Base-by-base conservation (phyloP, 2,888 invertebrate species). In the Drosophila picticornis region DNA sequence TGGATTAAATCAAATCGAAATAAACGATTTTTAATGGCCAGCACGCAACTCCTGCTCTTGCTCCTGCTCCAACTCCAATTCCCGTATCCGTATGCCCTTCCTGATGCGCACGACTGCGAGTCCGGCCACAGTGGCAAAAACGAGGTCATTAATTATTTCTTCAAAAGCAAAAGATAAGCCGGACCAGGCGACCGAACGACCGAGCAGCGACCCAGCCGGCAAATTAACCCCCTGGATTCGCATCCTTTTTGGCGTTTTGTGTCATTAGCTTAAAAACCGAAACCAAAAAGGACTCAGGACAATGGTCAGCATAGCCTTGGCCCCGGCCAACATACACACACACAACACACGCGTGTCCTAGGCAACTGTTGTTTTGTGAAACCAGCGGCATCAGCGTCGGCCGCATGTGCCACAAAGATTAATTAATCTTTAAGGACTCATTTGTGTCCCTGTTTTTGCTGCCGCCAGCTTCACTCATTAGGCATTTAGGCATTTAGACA, bases 1-100 rank as follows among this genome's bases (percentile, higher is more conserved):
- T 90, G 93, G 93, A 92, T 92, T 93, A 92, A 92, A 93, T 93
- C 93, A 92, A 93, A 92, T 93, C 93, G 93, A 92, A 93, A 92
- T 92, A 93, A 92, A 93, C 92, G 92, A 92, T 93, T 92, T 92
- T 92, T 92, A 92, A 92, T 92, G 93, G 93, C 83, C 75, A 72
- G 75, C 71, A 65, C 59, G 70, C 80, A 52, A 56, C 50, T 51
- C 25, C 52, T 22, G 46, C 10, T 32, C 19, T 57, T 7, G 56
- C 46, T 48, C 5, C 40, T 5, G 36, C 25, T 56, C 11, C 58
- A 22, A 34, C 52, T 59, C 1, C 51, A 3, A 34, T 25, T 43
- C n/a, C 40, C 19, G 34, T 50, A 48, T 6, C 64, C 40, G 60
- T 11, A 29, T 32, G 16, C 51, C 50, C 58, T 31, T 57, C n/a